These are phyloP conservation scores for Oxygymnocypris stewartii DNA, from an alignment of 2,113 vertebrate species.

Conservation along the genomic window DNA sequence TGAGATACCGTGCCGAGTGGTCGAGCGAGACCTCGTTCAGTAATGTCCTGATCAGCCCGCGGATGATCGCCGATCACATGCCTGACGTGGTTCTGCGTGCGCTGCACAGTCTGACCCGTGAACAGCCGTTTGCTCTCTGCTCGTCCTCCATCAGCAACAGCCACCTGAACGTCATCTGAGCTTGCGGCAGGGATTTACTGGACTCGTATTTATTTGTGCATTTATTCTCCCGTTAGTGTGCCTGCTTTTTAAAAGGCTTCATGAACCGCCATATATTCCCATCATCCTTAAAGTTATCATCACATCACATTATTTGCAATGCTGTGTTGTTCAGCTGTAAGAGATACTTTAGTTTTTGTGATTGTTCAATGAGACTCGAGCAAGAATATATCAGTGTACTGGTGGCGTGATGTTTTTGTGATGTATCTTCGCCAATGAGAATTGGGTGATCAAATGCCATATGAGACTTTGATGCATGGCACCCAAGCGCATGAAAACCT, in stretches of 20 bases:
- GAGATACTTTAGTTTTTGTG: not conserved
- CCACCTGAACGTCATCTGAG: slow-evolving; percentile 71
- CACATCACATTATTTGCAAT: not conserved
- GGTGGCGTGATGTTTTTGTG: slow-evolving; percentile 54
- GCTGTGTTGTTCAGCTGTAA: slow-evolving; percentile 10
- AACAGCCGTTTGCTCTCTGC: slow-evolving; percentile 76
- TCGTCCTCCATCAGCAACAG: slow-evolving; percentile 66
- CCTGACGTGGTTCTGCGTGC: slow-evolving; percentile 84
- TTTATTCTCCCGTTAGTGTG: not conserved
- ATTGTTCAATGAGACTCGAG: not conserved
- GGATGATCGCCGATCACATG: slow-evolving; percentile 95
- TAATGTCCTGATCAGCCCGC: slow-evolving; percentile 90
- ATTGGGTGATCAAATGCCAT: slow-evolving; percentile 61
- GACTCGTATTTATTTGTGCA: slow-evolving; percentile 44
- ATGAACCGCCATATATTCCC: not conserved
- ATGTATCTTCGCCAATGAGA: slow-evolving; percentile 59
- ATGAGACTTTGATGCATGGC: slow-evolving; percentile 59
- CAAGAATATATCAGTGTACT: slow-evolving; percentile 6
- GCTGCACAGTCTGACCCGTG: slow-evolving; percentile 77
- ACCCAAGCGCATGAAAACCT: slow-evolving; percentile 44
- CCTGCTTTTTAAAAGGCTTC: slow-evolving; percentile 17
- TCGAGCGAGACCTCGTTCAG: slow-evolving; percentile 81
- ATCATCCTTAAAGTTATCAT: not conserved
- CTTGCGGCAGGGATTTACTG: not conserved
- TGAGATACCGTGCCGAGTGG: slow-evolving; percentile 82